Evolutionary conservation across 1,140 invertebrate species (phyloP).

Genomic region (Spodoptera litura): DNA sequence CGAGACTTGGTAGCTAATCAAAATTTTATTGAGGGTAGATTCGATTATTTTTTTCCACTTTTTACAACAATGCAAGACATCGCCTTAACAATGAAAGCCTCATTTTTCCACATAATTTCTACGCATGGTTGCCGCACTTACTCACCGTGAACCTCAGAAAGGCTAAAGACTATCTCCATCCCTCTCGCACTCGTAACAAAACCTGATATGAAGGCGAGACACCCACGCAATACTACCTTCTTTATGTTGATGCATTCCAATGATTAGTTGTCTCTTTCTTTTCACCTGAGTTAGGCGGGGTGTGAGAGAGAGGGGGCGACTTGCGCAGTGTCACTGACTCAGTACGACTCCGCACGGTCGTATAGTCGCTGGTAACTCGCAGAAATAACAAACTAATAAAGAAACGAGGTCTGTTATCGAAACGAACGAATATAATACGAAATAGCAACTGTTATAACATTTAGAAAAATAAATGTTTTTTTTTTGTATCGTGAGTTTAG

Average conservation of each 20-base stretch:
- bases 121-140: conserved; percentile 66
- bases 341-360: conserved; percentile 62
- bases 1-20: no score
- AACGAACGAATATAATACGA: conserved; percentile 72
- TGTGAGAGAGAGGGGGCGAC: conserved; percentile 63
- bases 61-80: conserved; percentile 22
- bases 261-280: conserved; percentile 64
- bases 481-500: conserved; percentile 59
- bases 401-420: conserved; percentile 48
- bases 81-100: conserved; percentile 77
- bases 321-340: conserved; percentile 83
- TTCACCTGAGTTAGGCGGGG: conserved; percentile 40
- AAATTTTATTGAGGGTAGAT: no score
- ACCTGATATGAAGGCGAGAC: conserved; percentile 59
- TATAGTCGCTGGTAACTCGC: conserved; percentile 44
- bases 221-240: conserved; percentile 59
- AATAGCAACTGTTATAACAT: conserved; percentile 61
- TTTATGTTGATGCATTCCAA: conserved; percentile 75
- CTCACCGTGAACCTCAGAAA: conserved; percentile 70
- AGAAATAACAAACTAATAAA: conserved; percentile 53
- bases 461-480: conserved; percentile 54
- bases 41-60: no score
- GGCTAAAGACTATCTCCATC: conserved; percentile 60
- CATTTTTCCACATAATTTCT: conserved; percentile 75
- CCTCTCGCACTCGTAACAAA: conserved; percentile 58